Evolutionary conservation across 2,888 invertebrate species (phyloP), one percentile per base, ranked within the genome.

Genomic region (Rhagonycha lutea): DNA sequence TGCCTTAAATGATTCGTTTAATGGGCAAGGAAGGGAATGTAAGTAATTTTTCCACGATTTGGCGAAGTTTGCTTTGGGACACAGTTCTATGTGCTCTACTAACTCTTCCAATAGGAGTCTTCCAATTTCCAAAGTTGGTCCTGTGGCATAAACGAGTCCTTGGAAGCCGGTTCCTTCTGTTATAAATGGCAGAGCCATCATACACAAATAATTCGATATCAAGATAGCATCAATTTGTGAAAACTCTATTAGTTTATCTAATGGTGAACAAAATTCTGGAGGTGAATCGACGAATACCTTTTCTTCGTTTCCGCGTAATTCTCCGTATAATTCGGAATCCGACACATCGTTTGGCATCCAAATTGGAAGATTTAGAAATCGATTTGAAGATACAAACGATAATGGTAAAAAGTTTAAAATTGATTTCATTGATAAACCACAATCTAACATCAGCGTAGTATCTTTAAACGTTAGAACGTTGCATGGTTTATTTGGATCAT

Each of bases 101-200:
- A 98, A 87, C 89, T 98, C 98, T 88, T 97, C 96, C 88, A 98
- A 92, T 85, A 97, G 95, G 83, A 95, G 93, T 82, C 94, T 92
- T 80, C 96, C 98, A 83, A 98, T 96, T 87, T 98, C 98, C 79
- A 98, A 88, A 0, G 98, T 98, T 3, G 99, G 99, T 87, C 99
- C 98, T 3, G 99, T 99, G 62, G 98, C 98, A 88, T 98, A 98
- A 70, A 99, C 95, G 79, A 94, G 92, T 0, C 99, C 99, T 85
- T 94, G 94, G 87, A 99, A 99, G 0, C 96, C 97, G 0, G 97
- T 96, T 69, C 94, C 94, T 88, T 98, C 97, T 0, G 98, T 98
- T 82, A 99, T 94, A 88, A 95, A 99, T 0, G 99, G 99, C 81
- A 99, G 89, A 0, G 98, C 99, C 86, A 99, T 90, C 95, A 99